Conservation (phyloP, 2,113 vertebrate genomes). For the Cyrtonyx montezumae region DNA sequence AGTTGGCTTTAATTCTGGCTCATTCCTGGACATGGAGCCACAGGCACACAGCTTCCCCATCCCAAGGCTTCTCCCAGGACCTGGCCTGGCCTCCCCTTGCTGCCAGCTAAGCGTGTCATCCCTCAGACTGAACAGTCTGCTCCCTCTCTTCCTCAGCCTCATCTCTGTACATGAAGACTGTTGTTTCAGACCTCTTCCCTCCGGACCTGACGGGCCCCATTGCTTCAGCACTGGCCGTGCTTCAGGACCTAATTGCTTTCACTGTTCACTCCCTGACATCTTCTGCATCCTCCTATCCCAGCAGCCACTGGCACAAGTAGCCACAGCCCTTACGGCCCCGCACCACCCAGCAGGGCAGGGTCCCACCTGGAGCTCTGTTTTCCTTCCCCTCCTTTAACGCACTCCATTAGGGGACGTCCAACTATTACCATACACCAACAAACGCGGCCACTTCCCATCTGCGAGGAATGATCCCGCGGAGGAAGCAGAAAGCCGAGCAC, state of each 20-base stretch:
- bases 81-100: not conserved
- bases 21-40: not conserved
- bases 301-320: not conserved
- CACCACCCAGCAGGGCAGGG: not conserved
- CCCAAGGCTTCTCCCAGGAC: not conserved
- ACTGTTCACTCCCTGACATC: not conserved
- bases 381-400: not conserved
- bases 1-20: not conserved
- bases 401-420: not conserved
- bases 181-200: not conserved
- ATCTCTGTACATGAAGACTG: not conserved
- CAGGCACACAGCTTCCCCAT: too few species aligned
- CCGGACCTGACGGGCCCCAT: not conserved
- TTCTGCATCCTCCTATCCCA: not conserved
- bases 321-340: not conserved
- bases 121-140: rapidly evolving
- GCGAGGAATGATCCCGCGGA: not conserved
- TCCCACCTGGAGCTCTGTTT: not conserved
- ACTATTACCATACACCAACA: not conserved
- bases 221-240: not conserved
- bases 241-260: rapidly evolving
- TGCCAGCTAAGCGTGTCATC: not conserved
- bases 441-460: not conserved
- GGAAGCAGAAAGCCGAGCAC: conserved; percentile 2
- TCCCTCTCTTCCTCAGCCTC: not conserved